Base-by-base conservation (phyloP, 1,140 invertebrate species). In the Solenopsis invicta region DNA sequence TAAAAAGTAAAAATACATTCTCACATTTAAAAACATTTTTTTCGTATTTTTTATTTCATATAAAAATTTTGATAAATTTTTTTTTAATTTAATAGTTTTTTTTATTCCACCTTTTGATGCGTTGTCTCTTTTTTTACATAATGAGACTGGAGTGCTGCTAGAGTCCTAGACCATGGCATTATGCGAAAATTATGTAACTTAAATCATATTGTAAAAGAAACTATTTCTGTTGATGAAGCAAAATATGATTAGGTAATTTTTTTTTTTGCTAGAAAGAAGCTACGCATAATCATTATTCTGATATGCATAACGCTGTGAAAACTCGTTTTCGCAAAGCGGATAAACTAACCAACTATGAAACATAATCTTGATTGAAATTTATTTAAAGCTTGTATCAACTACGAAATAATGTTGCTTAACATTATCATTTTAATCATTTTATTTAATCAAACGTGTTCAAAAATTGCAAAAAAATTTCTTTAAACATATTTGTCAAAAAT, bases 261-360 rank as follows among this genome's bases (percentile, higher is more conserved):
- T 59, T 97, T 97, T 59, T n/a, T n/a, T n/a, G 97, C 96, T 24
- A 29, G 29, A 97, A 97, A 0, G 97, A 97, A 93, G 97, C 97
- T 0, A 96, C 97, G 0, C 96, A 97, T 85, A 94, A 96, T 59
- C 95, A 96, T 90, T 97, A 97, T 93, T 97, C 97, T 6, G 97
- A 97, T 2, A 97, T 97, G 5, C 98, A 98, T 93, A 98, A 98
- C 1, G 98, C 98, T 2, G 94, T 98, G 4, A 97, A 98, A 93
- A 96, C 96, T 16, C 98, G 97, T 0, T 97, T 97, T 93, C 95
- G 97, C 76, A 98, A 98, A 94, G 97, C 97, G 34, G 95, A 97
- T 66, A 94, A 96, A 93, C 91, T 96, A 69, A 86, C 95, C 48
- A 77, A 91, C 71, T 90, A 88, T 48, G 81, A 93, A 67, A 91